Evolutionary conservation across 2,797 vertebrate species (phyloP).

Genomic region (Phaenicophaeus curvirostris): DNA sequence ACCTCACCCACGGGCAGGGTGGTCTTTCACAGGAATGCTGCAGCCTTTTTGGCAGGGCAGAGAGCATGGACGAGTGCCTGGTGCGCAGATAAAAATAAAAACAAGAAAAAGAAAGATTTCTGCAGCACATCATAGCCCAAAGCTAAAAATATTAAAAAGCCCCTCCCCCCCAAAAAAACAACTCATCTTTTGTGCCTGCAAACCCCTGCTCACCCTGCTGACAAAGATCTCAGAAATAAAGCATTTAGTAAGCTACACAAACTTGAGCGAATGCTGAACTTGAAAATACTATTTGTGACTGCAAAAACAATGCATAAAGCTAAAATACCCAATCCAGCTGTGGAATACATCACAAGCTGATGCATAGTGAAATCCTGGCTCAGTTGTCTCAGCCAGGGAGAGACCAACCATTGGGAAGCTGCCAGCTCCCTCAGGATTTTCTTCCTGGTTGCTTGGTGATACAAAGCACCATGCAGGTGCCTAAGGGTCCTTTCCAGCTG

Average conservation of each 20-base stretch:
- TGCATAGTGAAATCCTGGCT: background rate
- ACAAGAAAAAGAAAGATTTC: constrained; percentile 47
- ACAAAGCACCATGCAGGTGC: background rate
- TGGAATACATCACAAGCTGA: background rate
- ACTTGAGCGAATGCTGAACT: background rate
- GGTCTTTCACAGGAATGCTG: constrained; percentile 61
- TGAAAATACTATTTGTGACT: background rate
- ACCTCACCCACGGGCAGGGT: constrained; percentile 72
- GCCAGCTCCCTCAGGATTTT: background rate
- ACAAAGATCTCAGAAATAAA: background rate
- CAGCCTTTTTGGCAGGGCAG: constrained; percentile 63
- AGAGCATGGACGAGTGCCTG: constrained; percentile 50
- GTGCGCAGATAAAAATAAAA: constrained; percentile 39
- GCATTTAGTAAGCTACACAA: background rate
- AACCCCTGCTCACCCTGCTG: background rate
- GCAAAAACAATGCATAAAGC: background rate
- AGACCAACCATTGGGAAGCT: background rate
- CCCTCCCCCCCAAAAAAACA: background rate
- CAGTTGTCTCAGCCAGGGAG: background rate
- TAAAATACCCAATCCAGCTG: background rate
- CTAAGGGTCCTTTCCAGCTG: background rate
- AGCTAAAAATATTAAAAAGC: constrained; percentile 22
- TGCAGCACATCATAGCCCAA: constrained; percentile 26
- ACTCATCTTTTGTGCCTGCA: background rate
- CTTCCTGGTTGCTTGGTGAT: fast-evolving